Evolutionary conservation across 2,113 vertebrate genomes (phyloP).

Genomic region (Heteronetta atricapilla): DNA sequence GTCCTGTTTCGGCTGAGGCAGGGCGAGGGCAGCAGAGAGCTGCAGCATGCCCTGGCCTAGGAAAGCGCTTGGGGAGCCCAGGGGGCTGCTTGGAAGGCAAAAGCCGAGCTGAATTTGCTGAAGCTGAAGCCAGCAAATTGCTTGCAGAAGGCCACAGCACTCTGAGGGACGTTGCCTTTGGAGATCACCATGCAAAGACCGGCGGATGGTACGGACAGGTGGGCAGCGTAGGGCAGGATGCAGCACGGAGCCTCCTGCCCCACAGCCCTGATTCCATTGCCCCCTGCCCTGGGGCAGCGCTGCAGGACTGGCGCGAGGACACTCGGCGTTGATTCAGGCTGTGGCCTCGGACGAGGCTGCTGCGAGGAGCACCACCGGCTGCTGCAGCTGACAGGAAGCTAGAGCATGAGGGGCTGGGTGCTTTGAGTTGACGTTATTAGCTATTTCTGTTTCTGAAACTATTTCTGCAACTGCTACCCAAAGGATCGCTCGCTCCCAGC

Average conservation of each 20-base stretch:
- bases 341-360: background rate
- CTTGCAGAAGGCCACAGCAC: background rate
- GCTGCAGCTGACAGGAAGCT: background rate
- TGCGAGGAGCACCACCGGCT: background rate
- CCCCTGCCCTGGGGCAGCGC: background rate
- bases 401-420: background rate
- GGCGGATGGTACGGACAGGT: background rate
- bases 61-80: background rate
- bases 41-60: background rate
- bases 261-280: background rate
- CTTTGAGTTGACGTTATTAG: background rate
- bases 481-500: background rate
- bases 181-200: background rate
- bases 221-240: background rate
- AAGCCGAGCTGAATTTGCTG: no score
- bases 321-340: background rate
- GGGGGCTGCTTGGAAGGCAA: background rate
- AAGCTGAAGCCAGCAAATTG: background rate
- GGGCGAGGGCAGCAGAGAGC: slow-evolving; percentile 28
- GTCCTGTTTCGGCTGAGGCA: background rate
- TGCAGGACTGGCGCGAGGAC: background rate
- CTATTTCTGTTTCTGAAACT: background rate
- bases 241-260: background rate
- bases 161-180: background rate
- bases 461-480: background rate